Base-by-base conservation (phyloP, 2,888 invertebrate species). In the Rotaria socialis region DNA sequence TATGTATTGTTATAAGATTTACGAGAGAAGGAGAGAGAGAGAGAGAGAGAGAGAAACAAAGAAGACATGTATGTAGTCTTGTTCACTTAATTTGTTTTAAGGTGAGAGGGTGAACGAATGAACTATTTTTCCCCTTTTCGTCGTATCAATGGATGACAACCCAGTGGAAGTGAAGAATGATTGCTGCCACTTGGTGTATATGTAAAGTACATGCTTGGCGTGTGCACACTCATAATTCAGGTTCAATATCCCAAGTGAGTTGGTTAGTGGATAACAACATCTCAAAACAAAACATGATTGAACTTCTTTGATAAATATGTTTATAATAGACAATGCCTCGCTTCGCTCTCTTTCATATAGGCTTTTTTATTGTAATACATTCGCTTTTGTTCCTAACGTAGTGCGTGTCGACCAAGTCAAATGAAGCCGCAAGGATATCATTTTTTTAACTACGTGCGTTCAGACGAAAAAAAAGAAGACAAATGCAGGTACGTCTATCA, bases 351-450 rank as follows among this genome's bases (percentile, higher is more conserved):
- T 55, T 55, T 55, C 55, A 22, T 55, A 55, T 35, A 35, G 35
- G 35, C 2, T 52, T 8, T 52, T 55, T 55, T 55, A 22, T 22
- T 55, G 22, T 55, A 22, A 4, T 67, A 35, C 35, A 35, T 67
- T 67, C 67, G 67, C 67, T 35, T 67, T 67, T 67, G 67, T 67
- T 67, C 24, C 2, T 7, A 35, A 27, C 3, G 0, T 35, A 5
- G 67, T 67, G 67, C 67, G 35, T 67, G 67, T 67, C 67, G 67
- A 67, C 67, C 14, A 67, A 67, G 67, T 67, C 67, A 35, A 67
- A 35, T 67, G 67, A 67, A 67, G 67, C 67, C 67, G 67, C 67
- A 67, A 67, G 67, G 67, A 67, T 67, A 67, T 67, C 67, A 67
- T 67, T 67, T 67, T 67, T 67, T 14, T 16, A 67, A 35, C 35